Conservation (phyloP, 2,797 vertebrate genomes). For the Sebastolobus altivelis region DNA sequence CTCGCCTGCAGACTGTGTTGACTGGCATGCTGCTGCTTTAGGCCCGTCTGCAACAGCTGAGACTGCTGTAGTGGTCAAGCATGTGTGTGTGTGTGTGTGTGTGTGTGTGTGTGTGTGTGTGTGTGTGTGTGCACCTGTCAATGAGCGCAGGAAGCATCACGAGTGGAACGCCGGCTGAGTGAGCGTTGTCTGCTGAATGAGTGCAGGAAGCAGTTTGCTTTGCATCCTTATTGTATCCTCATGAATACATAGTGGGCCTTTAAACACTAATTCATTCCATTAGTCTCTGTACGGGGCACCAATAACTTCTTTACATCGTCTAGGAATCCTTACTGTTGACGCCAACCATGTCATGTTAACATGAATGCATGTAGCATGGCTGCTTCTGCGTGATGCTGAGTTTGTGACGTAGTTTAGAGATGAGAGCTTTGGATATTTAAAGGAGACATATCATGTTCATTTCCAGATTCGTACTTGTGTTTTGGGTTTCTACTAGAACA, state of each 20-base stretch:
- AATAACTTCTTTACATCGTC: constrained; percentile 3
- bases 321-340: constrained; percentile 27
- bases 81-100: neutral
- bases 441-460: too few relatives aligned
- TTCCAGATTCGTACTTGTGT: too few relatives aligned
- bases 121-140: constrained; percentile 53
- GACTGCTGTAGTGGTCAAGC: constrained; percentile 10
- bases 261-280: constrained; percentile 32
- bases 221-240: constrained; percentile 49
- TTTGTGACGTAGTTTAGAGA: neutral
- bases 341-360: constrained; percentile 1
- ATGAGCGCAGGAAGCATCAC: constrained; percentile 22
- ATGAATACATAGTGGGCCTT: constrained; percentile 47
- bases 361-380: neutral
- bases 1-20: constrained; percentile 25
- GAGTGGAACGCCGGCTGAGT: constrained; percentile 15
- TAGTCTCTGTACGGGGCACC: neutral
- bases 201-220: constrained; percentile 35
- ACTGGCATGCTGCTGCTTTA: constrained; percentile 38
- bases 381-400: neutral
- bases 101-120: constrained; percentile 5
- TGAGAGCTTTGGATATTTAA: neutral
- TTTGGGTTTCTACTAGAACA: too few relatives aligned
- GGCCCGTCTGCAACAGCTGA: constrained; percentile 63
- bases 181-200: constrained; percentile 42